Evolutionary conservation across 2,888 invertebrate genomes (phyloP).

Genomic region (Sarcophaga variegata): DNA sequence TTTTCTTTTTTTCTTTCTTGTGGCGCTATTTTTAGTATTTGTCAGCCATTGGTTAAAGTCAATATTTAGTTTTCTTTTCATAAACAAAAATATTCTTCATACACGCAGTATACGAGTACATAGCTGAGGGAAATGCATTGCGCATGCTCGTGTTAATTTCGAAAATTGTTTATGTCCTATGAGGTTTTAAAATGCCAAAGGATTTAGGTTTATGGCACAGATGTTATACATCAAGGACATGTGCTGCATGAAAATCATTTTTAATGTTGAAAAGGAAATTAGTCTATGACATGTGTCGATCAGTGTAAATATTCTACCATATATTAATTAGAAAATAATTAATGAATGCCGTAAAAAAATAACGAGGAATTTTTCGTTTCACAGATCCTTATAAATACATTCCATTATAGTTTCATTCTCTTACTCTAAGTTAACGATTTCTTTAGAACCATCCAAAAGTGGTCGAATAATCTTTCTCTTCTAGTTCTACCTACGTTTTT

Average conservation of each 20-base stretch:
- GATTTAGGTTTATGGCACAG: slow-evolving; percentile 30
- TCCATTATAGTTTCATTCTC: no score
- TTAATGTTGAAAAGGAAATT: slow-evolving; percentile 53
- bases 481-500: no score
- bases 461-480: no score
- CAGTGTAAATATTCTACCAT: background rate
- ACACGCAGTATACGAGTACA: no score
- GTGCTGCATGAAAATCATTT: slow-evolving; percentile 52
- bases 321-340: slow-evolving; percentile 1
- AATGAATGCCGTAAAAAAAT: background rate
- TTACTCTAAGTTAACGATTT: no score
- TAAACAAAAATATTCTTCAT: slow-evolving; percentile 17
- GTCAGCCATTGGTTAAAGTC: slow-evolving; percentile 30
- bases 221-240: slow-evolving; percentile 53
- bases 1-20: slow-evolving; percentile 16
- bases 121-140: slow-evolving; percentile 5
- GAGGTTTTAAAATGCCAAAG: slow-evolving; percentile 44
- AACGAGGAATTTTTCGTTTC: background rate
- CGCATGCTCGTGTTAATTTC: slow-evolving; percentile 37
- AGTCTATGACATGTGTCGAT: slow-evolving; percentile 46
- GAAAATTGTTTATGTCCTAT: background rate
- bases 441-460: no score
- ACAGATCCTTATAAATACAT: no score
- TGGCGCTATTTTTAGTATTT: slow-evolving; percentile 61
- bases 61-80: slow-evolving; percentile 49